Evolutionary conservation across 2,113 vertebrate genomes (phyloP).

Genomic region (Pandion haliaetus): DNA sequence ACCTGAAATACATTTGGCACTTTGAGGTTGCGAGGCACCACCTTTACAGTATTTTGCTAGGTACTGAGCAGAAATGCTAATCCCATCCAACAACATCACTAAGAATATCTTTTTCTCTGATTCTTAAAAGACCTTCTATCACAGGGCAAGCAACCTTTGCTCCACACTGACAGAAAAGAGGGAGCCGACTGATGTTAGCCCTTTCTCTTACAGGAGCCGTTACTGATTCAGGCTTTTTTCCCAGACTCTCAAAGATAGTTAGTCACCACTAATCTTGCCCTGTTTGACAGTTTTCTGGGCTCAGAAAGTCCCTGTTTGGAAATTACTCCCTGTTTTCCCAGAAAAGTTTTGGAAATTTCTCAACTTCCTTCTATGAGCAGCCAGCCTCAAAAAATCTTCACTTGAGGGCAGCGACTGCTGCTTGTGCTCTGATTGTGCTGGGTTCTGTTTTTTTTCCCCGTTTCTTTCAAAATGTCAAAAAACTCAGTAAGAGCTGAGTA

Average conservation of each 20-base stretch:
- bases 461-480: background rate
- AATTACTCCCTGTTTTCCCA: slow-evolving; percentile 31
- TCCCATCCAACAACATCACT: background rate
- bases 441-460: background rate
- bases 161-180: background rate
- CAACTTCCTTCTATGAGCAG: background rate
- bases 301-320: slow-evolving; percentile 50
- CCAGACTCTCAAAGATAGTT: background rate
- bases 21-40: background rate
- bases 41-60: background rate
- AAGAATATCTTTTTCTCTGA: background rate
- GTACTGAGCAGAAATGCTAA: background rate
- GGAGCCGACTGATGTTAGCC: background rate
- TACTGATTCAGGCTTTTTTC: background rate
- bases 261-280: slow-evolving; percentile 8
- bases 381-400: background rate
- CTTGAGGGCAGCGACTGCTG: background rate
- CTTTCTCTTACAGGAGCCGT: background rate
- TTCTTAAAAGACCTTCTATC: background rate
- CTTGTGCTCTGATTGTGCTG: background rate
- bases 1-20: background rate
- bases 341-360: slow-evolving; percentile 20
- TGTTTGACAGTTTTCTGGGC: background rate
- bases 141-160: background rate
- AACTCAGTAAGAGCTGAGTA: background rate